A percentile compares a stretch with the other conserved stretches of the same genome.
Conservation (phyloP, 2,888 invertebrate species). For the Phyllotreta striolata region DNA sequence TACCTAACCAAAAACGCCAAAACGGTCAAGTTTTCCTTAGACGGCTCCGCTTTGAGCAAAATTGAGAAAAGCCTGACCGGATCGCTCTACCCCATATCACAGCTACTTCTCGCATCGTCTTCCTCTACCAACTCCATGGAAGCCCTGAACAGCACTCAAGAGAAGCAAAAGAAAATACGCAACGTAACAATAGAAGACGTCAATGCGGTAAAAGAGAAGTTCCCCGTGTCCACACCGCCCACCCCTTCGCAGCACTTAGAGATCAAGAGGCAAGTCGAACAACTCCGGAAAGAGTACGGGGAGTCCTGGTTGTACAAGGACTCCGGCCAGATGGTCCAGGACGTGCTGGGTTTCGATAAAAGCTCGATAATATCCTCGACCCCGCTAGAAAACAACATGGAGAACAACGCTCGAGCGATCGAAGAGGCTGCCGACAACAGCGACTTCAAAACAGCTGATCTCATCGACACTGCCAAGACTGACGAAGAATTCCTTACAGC, state of each 20-base stretch:
- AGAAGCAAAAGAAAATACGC: slow-evolving; percentile 56
- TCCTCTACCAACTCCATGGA: slow-evolving; percentile 40
- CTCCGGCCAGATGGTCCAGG: slow-evolving; percentile 62
- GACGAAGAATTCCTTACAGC: slow-evolving; percentile 19
- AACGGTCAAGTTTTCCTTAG: slow-evolving; percentile 65
- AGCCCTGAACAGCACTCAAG: slow-evolving; percentile 37
- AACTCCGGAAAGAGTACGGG: slow-evolving; percentile 66
- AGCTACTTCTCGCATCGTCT: slow-evolving; percentile 28
- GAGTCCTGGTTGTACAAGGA: slow-evolving; percentile 67
- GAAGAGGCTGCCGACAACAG: slow-evolving; percentile 9
- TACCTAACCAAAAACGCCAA: slow-evolving; percentile 67
- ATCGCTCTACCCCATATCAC: slow-evolving; percentile 53
- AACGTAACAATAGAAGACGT: slow-evolving; percentile 62
- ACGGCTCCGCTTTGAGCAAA: slow-evolving; percentile 64
- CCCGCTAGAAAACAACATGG: slow-evolving; percentile 33
- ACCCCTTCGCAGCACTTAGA: slow-evolving; percentile 46
- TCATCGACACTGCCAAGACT: slow-evolving; percentile 10
- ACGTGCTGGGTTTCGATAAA: slow-evolving; percentile 64
- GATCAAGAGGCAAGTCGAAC: slow-evolving; percentile 55
- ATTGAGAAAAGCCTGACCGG: slow-evolving; percentile 64
- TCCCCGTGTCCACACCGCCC: slow-evolving; percentile 43
- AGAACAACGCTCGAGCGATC: slow-evolving; percentile 10
- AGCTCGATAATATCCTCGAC: slow-evolving; percentile 45
- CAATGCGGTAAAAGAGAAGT: slow-evolving; percentile 54
- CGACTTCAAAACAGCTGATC: slow-evolving; percentile 31